These are phyloP conservation scores for Prolemur simus DNA, from an alignment of 2,113 vertebrate genomes.

Conservation along the genomic window DNA sequence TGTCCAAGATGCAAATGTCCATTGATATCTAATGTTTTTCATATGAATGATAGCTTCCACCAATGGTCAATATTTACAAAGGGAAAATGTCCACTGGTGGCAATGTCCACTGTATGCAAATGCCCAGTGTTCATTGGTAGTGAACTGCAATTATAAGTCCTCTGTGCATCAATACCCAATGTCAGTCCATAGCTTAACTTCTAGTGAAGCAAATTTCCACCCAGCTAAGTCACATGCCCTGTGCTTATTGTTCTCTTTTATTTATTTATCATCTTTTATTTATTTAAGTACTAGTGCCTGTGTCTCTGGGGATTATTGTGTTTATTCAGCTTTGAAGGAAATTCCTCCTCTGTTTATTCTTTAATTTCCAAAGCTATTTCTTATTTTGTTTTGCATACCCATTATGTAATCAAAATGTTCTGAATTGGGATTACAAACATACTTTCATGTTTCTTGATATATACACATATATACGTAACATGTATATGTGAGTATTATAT, in stretches of 20 bases:
- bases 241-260: constrained; percentile 3
- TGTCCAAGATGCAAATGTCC: neutral
- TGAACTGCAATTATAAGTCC: neutral
- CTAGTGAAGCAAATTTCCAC: neutral
- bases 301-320: neutral
- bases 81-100: neutral
- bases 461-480: neutral
- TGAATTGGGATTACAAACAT: neutral
- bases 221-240: neutral
- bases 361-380: constrained; percentile 16
- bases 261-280: constrained; percentile 30
- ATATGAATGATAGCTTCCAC: neutral
- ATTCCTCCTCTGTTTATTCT: constrained; percentile 45
- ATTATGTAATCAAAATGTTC: neutral
- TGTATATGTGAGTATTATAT: neutral
- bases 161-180: neutral
- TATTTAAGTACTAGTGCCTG: neutral
- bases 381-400: neutral
- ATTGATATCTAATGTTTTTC: neutral
- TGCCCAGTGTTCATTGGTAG: neutral
- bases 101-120: too few relatives aligned
- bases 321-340: constrained; percentile 16
- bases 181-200: neutral
- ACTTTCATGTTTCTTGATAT: neutral
- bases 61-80: neutral